Conservation (phyloP, 2,113 vertebrate genomes). For the Benitochromis conjunctus region DNA sequence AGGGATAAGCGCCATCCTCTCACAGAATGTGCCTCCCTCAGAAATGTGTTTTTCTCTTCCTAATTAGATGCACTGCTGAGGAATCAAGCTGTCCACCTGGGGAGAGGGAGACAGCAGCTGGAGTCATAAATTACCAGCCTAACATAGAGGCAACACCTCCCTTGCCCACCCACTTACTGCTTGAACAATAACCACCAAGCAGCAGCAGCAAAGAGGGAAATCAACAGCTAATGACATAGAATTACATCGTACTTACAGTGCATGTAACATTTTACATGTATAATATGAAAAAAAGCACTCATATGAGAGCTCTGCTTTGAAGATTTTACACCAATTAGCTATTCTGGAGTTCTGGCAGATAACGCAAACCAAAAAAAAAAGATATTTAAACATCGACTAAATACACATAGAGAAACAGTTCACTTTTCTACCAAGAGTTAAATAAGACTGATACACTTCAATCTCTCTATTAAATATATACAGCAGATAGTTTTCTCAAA, state of each 20-base stretch:
- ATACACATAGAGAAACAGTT: neutral
- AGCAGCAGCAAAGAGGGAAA: constrained; percentile 43
- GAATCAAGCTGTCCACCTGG: constrained; percentile 63
- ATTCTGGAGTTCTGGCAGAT: neutral
- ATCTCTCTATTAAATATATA: neutral
- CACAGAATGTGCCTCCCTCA: constrained; percentile 1
- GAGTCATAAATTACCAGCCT: constrained; percentile 56
- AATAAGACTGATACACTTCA: neutral
- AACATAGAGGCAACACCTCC: constrained; percentile 41
- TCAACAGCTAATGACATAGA: constrained; percentile 60
- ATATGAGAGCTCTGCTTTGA: neutral
- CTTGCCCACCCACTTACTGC: constrained; percentile 36
- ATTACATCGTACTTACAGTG: constrained; percentile 35
- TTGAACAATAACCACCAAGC: constrained; percentile 39
- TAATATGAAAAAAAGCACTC: constrained; percentile 17
- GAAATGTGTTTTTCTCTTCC: constrained; percentile 46
- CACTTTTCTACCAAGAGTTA: neutral
- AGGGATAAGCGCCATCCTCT: neutral
- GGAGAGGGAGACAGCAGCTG: constrained; percentile 50
- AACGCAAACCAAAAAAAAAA: neutral
- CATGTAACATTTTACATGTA: constrained; percentile 10
- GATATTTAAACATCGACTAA: neutral
- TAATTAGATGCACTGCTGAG: constrained; percentile 61
- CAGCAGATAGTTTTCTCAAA: neutral
- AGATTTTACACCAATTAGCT: constrained; percentile 10